Base-by-base conservation (phyloP, 2,888 invertebrate species). In the Tinea trinotella region DNA sequence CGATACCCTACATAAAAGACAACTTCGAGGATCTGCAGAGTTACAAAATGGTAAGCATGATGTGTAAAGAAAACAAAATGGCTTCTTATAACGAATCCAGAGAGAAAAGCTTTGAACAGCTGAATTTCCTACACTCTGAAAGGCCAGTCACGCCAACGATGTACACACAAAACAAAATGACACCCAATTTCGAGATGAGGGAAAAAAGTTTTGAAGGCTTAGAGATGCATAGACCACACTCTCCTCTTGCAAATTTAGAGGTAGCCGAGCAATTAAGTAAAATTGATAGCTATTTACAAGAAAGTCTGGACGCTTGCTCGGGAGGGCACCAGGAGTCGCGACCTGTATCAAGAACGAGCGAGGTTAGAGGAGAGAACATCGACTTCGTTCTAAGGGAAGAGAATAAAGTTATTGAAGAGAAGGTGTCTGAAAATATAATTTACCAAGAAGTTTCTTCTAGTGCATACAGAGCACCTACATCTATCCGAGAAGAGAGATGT, bases 41-140 rank as follows among this genome's bases (percentile, higher is more conserved):
- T 61, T 85, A 85, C 61, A 84, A 81, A 68, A 81, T 85, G 55
- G 84, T 85, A n/a, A 83, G 71, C 60, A 76, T 77, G 5, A 55
- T 85, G 18, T 72, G 70, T 57, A 81, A 77, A 61, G 78, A 76
- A 58, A 72, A 73, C 54, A 59, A 68, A 56, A 64, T 68, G 40
- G 70, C 71, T 57, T 61, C 60, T 24, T 61, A 68, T 52, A 58
- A 54, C 13, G 30, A 22, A 12, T 13, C 34, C 17, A 15, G 35
- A 15, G 52, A 52, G 12, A 24, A 24, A n/a, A 35, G n/a, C 9
- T n/a, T 18, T 9, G 52, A 52, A 4, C 7, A 17, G 2, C 1
- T 52, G 35, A n/a, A 7, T 24, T 15, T 24, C 7, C 12, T 24
- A 13, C 15, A 20, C 7, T 6, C 50, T 6, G 6, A 24, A n/a